Evolutionary conservation across 2,113 vertebrate genomes (phyloP).

Genomic region (Chaetodon trifascialis): DNA sequence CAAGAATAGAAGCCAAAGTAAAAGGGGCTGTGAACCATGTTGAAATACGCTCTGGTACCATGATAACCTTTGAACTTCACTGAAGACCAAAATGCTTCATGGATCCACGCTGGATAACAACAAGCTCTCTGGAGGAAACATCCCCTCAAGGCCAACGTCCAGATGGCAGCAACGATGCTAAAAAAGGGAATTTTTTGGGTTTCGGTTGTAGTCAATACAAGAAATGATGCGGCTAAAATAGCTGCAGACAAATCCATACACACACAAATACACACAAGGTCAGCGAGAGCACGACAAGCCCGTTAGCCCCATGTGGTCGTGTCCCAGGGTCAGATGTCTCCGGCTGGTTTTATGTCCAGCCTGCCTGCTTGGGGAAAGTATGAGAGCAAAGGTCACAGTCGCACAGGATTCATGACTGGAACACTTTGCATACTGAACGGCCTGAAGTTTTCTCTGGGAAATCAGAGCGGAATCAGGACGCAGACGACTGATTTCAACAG

Average conservation of each 20-base stretch:
- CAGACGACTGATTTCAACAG: not conserved
- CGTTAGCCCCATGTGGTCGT: constrained; percentile 26
- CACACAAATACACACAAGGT: constrained; percentile 25
- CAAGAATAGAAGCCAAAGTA: not conserved
- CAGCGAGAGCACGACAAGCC: constrained; percentile 6
- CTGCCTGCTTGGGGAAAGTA: constrained; percentile 40
- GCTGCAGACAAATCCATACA: constrained; percentile 3
- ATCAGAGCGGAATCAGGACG: constrained; percentile 22
- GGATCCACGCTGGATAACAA: not conserved
- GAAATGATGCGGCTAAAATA: constrained; percentile 19
- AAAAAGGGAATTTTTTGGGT: constrained; percentile 29
- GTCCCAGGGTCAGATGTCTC: constrained; percentile 61
- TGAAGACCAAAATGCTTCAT: not conserved
- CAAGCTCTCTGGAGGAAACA: not conserved
- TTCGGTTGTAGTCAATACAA: not conserved
- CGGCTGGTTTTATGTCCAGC: constrained; percentile 42
- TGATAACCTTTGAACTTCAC: constrained; percentile 1
- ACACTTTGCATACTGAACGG: not conserved
- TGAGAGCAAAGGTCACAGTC: constrained; percentile 57
- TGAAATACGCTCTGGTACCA: not conserved
- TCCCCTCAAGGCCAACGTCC: not conserved
- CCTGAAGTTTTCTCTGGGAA: constrained; percentile 38
- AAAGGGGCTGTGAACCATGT: not conserved
- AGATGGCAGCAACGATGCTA: not conserved
- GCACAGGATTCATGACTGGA: constrained; percentile 38